A percentile compares a stretch with the other conserved stretches of the same genome.
Evolutionary conservation across 1,140 invertebrate species (phyloP).

Genomic region (Anthonomus grandis): DNA sequence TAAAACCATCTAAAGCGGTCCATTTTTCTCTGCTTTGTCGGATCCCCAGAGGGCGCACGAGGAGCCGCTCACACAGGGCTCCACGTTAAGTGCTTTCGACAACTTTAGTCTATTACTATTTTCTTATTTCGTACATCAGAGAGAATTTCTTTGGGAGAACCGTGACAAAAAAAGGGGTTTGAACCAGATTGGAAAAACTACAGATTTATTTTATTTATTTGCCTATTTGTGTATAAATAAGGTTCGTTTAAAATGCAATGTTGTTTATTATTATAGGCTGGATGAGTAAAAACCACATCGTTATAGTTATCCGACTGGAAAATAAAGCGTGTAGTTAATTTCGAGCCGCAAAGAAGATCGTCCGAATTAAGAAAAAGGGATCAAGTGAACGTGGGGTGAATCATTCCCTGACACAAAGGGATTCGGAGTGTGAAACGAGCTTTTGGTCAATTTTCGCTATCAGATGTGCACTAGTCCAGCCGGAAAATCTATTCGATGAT

Average conservation of each 20-base stretch:
- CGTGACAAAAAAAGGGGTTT: too few species aligned
- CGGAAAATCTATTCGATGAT: constrained; percentile 26
- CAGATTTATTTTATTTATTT: neutral
- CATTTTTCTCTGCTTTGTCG: constrained; percentile 41
- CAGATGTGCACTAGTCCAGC: constrained; percentile 28
- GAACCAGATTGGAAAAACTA: neutral
- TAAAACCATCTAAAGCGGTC: constrained; percentile 42
- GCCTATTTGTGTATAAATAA: too few species aligned
- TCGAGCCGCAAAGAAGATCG: constrained; percentile 15
- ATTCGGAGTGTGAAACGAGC: constrained; percentile 27
- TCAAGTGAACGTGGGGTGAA: constrained; percentile 20
- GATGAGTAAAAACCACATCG: too few species aligned
- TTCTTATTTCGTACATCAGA: constrained; percentile 29
- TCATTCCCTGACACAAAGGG: constrained; percentile 25
- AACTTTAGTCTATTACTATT: constrained; percentile 39
- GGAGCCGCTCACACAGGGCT: constrained; percentile 24
- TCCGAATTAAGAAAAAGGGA: constrained; percentile 27
- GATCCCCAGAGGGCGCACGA: constrained; percentile 30
- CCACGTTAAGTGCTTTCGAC: constrained; percentile 44
- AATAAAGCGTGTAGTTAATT: too few species aligned
- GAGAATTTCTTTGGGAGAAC: too few species aligned
- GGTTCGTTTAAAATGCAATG: too few species aligned
- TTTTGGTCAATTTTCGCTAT: constrained; percentile 31
- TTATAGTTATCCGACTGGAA: too few species aligned
- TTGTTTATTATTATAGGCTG: too few species aligned